These are phyloP conservation scores for Euphydryas editha DNA, from an alignment of 2,888 invertebrate genomes.

Conservation along the genomic window DNA sequence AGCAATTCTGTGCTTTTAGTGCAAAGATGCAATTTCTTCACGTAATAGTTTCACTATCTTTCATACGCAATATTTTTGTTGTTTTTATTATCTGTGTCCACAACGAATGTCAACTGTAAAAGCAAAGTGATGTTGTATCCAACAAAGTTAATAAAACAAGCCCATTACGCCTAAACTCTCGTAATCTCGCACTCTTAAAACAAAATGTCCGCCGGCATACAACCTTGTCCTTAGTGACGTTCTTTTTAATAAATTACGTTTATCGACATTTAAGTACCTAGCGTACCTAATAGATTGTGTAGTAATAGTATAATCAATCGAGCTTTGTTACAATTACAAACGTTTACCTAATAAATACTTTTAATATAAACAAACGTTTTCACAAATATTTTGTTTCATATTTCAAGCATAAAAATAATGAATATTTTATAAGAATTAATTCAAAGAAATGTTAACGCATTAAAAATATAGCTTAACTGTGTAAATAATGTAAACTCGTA, in stretches of 20 bases:
- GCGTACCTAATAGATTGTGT: background rate
- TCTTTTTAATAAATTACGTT: constrained; percentile 37
- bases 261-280: constrained; percentile 3
- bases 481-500: background rate
- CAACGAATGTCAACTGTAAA: constrained; percentile 23
- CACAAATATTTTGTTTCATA: too few relatives aligned
- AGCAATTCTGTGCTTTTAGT: too few relatives aligned
- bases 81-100: background rate
- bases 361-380: too few relatives aligned
- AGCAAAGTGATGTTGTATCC: constrained; percentile 26
- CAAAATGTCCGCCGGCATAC: constrained; percentile 65
- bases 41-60: background rate
- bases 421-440: too few relatives aligned
- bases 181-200: constrained; percentile 56
- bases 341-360: too few relatives aligned
- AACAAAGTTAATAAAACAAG: constrained; percentile 28
- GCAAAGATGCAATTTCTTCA: too few relatives aligned
- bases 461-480: background rate
- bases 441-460: too few relatives aligned
- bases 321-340: too few relatives aligned
- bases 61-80: background rate
- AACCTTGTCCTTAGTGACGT: constrained; percentile 56
- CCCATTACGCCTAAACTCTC: constrained; percentile 30
- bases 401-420: too few relatives aligned
- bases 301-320: background rate